phyloP scores from a whole-genome alignment of 1,140 invertebrate genomes.

The Tetraneura akinire region DNA sequence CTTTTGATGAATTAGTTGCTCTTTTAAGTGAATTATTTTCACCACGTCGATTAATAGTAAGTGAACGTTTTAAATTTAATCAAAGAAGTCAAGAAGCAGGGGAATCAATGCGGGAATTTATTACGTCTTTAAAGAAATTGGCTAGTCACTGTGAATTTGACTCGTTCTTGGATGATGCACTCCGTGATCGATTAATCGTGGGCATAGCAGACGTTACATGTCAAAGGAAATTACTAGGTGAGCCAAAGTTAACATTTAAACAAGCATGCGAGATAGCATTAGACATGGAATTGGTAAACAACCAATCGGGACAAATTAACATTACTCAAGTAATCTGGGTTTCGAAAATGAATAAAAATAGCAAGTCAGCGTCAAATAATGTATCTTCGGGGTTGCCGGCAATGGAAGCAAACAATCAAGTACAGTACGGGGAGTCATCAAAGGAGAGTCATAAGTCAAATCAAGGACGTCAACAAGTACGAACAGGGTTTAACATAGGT shows the following conservation, averaged over 20 bases:
- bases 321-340: constrained; percentile 6
- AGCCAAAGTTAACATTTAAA: neutral
- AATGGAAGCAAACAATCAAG: neutral
- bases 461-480: neutral
- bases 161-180: neutral
- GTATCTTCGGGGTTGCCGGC: neutral
- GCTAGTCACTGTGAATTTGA: neutral
- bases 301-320: neutral
- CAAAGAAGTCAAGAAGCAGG: neutral
- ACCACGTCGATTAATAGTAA: too few relatives aligned
- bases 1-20: too few relatives aligned
- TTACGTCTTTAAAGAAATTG: constrained; percentile 2
- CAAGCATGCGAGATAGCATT: neutral
- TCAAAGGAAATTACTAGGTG: neutral
- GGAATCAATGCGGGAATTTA: neutral
- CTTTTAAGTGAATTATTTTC: too few relatives aligned
- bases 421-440: neutral
- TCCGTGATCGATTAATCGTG: neutral
- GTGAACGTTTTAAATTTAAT: neutral
- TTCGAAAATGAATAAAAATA: too few relatives aligned
- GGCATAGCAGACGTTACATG: neutral
- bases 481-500: neutral
- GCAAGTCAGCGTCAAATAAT: too few relatives aligned
- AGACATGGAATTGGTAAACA: neutral
- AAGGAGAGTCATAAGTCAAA: neutral